phyloP scores from a whole-genome alignment of 2,113 vertebrate genomes.

The Odocoileus hemionus region DNA sequence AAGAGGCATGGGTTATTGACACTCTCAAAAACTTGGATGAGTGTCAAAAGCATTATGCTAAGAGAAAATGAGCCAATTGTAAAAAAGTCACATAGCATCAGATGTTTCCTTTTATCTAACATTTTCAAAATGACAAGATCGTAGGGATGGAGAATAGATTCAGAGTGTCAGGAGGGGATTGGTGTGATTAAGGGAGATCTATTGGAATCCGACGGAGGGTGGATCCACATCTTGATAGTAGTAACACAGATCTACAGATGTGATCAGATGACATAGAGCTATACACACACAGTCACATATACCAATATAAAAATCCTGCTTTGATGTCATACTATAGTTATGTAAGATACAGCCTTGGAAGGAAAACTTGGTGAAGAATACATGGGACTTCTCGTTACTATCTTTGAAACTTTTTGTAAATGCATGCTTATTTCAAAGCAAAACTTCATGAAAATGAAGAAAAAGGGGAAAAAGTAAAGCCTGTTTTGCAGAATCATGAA shows the following conservation, averaged over 20 bases:
- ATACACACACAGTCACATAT: background rate
- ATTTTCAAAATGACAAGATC: background rate
- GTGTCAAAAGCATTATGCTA: background rate
- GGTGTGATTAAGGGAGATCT: background rate
- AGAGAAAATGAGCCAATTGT: background rate
- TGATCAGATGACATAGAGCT: background rate
- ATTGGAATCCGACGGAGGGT: too few relatives aligned
- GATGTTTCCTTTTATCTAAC: background rate
- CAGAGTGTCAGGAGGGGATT: too few relatives aligned
- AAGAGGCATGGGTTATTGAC: background rate
- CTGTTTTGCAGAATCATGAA: background rate
- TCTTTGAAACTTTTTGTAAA: background rate
- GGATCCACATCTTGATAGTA: background rate
- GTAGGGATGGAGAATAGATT: background rate
- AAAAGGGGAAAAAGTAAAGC: background rate
- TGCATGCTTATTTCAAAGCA: background rate
- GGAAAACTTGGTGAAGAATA: background rate
- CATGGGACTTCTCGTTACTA: background rate
- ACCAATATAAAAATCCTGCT: too few relatives aligned
- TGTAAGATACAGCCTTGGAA: background rate
- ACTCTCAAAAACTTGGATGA: background rate
- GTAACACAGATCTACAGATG: background rate
- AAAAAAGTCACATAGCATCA: background rate
- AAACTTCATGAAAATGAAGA: background rate
- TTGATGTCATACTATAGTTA: background rate